phyloP scores from a whole-genome alignment of 2,888 invertebrate species.

The Phyto melanocephala region DNA sequence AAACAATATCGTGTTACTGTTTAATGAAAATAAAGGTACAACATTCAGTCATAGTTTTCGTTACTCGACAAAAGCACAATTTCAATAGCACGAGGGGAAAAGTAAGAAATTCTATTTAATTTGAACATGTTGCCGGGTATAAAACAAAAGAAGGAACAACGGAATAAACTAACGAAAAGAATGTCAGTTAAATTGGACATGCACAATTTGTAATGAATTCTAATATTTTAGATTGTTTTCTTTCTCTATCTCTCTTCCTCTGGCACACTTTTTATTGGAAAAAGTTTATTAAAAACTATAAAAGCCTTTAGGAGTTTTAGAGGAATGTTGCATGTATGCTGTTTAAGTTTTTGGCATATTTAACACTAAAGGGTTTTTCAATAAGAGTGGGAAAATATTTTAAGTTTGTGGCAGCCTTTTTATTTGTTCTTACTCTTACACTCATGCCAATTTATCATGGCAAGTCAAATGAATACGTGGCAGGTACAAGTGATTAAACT shows the following conservation, averaged over 20 bases:
- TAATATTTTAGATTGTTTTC: conserved; percentile 66
- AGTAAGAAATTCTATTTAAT: background rate
- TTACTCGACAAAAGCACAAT: background rate
- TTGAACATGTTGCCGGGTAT: background rate
- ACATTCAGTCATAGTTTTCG: background rate
- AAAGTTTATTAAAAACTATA: background rate
- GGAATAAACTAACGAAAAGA: background rate
- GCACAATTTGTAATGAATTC: conserved; percentile 73
- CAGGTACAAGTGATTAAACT: no score
- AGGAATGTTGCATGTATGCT: background rate
- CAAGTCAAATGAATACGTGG: no score
- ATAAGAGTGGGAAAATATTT: background rate
- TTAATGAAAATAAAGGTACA: conserved; percentile 5
- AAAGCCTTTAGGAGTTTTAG: background rate
- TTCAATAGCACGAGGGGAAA: background rate
- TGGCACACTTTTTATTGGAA: background rate
- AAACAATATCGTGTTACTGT: conserved; percentile 17
- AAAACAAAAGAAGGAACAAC: background rate
- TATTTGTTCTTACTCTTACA: no score
- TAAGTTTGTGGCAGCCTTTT: no score
- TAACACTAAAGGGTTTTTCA: no score
- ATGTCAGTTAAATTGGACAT: conserved; percentile 52
- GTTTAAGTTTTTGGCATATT: background rate
- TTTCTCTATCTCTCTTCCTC: background rate
- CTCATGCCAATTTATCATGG: no score